phyloP scores from a whole-genome alignment of 1,140 invertebrate species.

The Drosophila willistoni region DNA sequence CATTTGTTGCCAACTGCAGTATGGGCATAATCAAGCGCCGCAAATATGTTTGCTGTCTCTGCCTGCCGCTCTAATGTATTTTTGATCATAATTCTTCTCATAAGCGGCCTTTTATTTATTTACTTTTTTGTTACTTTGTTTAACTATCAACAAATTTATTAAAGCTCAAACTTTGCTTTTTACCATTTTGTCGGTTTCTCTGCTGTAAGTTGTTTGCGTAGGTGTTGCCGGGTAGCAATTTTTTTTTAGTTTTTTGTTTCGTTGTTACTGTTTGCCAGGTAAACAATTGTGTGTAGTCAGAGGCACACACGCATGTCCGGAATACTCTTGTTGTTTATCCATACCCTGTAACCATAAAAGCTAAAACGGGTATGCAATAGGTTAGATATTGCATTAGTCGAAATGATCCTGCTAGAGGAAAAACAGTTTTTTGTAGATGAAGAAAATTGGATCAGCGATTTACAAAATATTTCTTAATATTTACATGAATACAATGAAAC shows the following conservation, averaged over 20 bases:
- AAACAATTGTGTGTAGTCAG: not conserved
- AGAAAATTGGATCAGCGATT: too few species aligned
- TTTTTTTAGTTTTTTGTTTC: not conserved
- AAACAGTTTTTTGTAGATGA: too few species aligned
- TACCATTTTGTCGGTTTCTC: not conserved
- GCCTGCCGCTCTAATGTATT: conserved; percentile 56
- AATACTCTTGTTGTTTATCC: not conserved
- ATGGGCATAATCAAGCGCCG: not conserved
- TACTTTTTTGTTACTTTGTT: conserved; percentile 7
- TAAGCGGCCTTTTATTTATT: conserved; percentile 51
- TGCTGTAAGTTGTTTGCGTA: not conserved
- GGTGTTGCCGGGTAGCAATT: conserved; percentile 1
- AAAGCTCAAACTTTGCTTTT: conserved; percentile 19
- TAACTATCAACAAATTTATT: conserved; percentile 55
- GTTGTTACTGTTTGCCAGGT: conserved; percentile 6
- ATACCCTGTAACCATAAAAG: conserved; percentile 20
- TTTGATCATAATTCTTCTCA: conserved; percentile 67
- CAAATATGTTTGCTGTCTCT: conserved; percentile 17
- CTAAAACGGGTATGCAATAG: too few species aligned
- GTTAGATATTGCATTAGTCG: too few species aligned
- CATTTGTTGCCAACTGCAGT: conserved; percentile 49
- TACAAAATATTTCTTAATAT: too few species aligned
- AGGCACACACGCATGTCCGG: conserved; percentile 4
- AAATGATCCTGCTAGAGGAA: too few species aligned
- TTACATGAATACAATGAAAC: too few species aligned